These are phyloP conservation scores for Dromas ardeola DNA, from an alignment of 2,113 vertebrate genomes.

Conservation along the genomic window DNA sequence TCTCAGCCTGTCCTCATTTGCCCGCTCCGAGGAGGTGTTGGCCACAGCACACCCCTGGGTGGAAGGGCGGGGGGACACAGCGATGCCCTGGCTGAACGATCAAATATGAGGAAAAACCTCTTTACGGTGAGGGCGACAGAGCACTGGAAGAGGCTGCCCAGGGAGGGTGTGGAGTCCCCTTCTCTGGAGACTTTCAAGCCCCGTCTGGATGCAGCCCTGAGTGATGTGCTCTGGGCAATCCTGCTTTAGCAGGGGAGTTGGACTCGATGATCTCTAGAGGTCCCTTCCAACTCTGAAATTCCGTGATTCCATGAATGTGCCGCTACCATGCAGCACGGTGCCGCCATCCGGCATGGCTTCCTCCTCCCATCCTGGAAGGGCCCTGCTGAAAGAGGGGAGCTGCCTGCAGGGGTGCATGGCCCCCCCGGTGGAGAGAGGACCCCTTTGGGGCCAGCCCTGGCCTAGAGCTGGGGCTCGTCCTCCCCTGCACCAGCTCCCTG, in stretches of 20 bases:
- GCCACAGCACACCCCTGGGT: neutral
- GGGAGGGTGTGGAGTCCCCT: too few relatives aligned
- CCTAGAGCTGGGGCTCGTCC: neutral
- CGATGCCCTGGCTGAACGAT: neutral
- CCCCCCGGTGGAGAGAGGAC: rapidly evolving
- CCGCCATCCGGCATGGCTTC: rapidly evolving
- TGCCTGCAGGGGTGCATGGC: rapidly evolving
- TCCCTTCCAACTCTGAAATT: too few relatives aligned
- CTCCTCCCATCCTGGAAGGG: neutral
- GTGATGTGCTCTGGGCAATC: too few relatives aligned
- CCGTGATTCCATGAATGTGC: too few relatives aligned
- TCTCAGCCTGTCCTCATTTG: neutral
- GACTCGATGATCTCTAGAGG: too few relatives aligned
- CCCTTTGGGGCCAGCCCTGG: neutral
- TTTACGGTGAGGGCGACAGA: too few relatives aligned
- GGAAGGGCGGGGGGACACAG: rapidly evolving
- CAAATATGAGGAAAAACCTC: too few relatives aligned
- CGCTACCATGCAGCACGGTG: neutral
- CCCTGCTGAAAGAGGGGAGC: neutral
- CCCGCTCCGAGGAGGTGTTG: rapidly evolving
- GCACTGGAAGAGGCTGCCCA: too few relatives aligned
- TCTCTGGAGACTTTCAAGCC: too few relatives aligned
- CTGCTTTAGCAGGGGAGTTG: too few relatives aligned
- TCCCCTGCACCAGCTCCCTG: neutral
- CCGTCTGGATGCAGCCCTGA: too few relatives aligned